These are phyloP conservation scores for Megaleporinus macrocephalus DNA, from an alignment of 2,113 vertebrate species.

Conservation along the genomic window DNA sequence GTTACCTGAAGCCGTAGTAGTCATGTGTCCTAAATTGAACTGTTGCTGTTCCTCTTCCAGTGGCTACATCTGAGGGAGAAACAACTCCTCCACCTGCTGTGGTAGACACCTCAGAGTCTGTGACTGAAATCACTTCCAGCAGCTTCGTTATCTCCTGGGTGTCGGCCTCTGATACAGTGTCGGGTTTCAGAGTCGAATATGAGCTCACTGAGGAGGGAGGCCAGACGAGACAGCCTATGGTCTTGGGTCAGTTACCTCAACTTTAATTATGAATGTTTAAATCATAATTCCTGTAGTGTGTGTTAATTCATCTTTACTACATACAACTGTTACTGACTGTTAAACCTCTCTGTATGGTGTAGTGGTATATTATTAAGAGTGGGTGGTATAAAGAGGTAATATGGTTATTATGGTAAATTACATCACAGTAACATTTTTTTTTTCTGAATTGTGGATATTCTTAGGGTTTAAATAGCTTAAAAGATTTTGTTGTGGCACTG, in stretches of 20 bases:
- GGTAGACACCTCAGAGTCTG: slow-evolving; percentile 89
- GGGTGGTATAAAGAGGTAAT: too few species aligned
- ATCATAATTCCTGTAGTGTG: neutral
- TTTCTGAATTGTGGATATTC: neutral
- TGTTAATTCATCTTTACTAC: neutral
- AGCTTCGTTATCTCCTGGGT: slow-evolving; percentile 99
- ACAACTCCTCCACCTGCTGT: slow-evolving; percentile 80
- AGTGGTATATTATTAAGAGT: too few species aligned
- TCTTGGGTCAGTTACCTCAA: slow-evolving; percentile 75
- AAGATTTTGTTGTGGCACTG: neutral
- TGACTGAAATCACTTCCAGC: slow-evolving; percentile 97
- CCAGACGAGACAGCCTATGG: slow-evolving; percentile 79
- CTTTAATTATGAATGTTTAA: neutral
- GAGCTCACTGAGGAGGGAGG: slow-evolving; percentile 91
- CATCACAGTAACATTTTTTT: neutral
- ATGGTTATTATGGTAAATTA: neutral
- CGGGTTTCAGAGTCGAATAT: slow-evolving; percentile 94
- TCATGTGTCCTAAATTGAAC: neutral
- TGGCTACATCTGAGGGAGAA: slow-evolving; percentile 82
- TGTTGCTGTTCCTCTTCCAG: slow-evolving; percentile 59
- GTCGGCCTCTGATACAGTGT: slow-evolving; percentile 93
- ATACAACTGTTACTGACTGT: neutral
- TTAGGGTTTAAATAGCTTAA: neutral
- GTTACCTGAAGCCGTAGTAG: neutral
- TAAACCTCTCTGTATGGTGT: too few species aligned